phyloP scores from a whole-genome alignment of 2,797 vertebrate genomes.

The Acropternis orthonyx region DNA sequence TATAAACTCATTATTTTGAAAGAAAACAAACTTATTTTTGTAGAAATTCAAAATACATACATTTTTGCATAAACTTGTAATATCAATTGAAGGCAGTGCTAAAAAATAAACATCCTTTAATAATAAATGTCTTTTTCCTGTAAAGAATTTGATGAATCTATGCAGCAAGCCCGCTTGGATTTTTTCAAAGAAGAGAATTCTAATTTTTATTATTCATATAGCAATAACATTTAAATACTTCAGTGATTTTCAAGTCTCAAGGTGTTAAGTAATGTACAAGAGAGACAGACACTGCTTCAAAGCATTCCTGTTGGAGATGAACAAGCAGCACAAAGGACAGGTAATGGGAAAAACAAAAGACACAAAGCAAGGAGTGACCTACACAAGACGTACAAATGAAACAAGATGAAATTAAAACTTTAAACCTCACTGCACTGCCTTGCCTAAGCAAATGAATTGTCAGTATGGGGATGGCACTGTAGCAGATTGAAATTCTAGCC shows the following conservation, averaged over 20 bases:
- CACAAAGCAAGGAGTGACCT: not conserved
- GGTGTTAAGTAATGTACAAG: not conserved
- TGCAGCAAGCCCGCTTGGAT: not conserved
- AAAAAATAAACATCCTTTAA: not conserved
- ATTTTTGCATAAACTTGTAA: not conserved
- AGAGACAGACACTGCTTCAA: not conserved
- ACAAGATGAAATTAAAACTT: not conserved
- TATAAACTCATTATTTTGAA: slow-evolving; percentile 59
- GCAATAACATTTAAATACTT: not conserved
- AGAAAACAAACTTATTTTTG: slow-evolving; percentile 48
- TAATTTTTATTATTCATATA: not conserved
- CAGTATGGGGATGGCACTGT: not conserved
- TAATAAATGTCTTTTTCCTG: not conserved
- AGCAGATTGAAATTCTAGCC: not conserved
- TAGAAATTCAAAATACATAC: slow-evolving; percentile 25
- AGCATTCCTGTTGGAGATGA: not conserved
- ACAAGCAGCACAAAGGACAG: not conserved
- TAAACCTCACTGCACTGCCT: not conserved
- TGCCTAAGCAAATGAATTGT: not conserved
- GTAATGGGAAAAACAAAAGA: not conserved
- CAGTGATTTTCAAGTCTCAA: not conserved
- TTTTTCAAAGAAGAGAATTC: not conserved
- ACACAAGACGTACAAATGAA: not conserved
- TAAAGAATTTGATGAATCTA: not conserved
- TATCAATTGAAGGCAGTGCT: not conserved